Conservation (phyloP, 1,140 invertebrate genomes). For the Saxidomus purpurata region DNA sequence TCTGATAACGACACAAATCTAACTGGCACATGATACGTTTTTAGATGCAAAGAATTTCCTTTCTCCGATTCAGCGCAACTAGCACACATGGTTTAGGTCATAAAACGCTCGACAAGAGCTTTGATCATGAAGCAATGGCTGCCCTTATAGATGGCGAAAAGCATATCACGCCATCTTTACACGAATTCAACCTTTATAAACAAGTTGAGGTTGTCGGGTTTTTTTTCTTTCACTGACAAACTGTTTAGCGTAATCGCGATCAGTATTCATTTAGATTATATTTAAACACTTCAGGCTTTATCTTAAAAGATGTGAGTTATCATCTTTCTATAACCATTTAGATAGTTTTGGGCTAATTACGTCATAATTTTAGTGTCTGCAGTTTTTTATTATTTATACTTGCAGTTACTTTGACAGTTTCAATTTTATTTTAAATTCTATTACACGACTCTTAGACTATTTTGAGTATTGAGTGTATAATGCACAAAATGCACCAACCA, state of each 20-base stretch:
- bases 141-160: conserved; percentile 12
- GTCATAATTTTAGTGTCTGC: not conserved
- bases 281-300: not conserved
- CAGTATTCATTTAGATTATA: conserved; percentile 13
- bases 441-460: too few relatives aligned
- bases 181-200: conserved; percentile 17
- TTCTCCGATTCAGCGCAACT: conserved; percentile 12
- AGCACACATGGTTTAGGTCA: conserved; percentile 32
- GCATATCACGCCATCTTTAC: conserved; percentile 47
- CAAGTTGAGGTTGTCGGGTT: not conserved
- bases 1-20: conserved; percentile 7
- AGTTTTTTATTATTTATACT: not conserved
- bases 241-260: conserved; percentile 12
- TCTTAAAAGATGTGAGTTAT: not conserved
- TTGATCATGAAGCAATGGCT: conserved; percentile 35
- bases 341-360: not conserved
- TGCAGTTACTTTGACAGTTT: too few relatives aligned
- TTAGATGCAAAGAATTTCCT: conserved; percentile 42
- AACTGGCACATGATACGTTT: conserved; percentile 13
- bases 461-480: too few relatives aligned
- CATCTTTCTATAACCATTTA: not conserved
- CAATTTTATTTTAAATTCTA: too few relatives aligned
- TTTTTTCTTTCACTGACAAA: conserved; percentile 19
- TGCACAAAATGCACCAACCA: too few relatives aligned
- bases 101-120: not conserved